Conservation (phyloP, 2,797 vertebrate species). For the Sarcoramphus papa region DNA sequence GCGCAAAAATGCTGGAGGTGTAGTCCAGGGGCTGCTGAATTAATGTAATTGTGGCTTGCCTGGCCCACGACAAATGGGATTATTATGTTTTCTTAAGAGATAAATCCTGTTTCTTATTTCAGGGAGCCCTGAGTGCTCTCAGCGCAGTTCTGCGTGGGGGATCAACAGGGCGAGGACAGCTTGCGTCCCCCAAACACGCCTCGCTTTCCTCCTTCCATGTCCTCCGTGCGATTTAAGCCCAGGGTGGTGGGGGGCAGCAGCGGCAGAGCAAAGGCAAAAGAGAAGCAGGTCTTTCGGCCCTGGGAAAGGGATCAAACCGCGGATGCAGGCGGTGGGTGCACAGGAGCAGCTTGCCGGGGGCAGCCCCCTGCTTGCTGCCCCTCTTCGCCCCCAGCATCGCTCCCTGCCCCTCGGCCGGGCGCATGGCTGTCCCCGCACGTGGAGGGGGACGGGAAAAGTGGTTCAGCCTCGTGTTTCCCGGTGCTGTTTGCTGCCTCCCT, state of each 20-base stretch:
- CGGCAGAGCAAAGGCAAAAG: neutral
- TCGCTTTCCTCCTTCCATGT: fast-evolving
- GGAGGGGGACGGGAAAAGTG: neutral
- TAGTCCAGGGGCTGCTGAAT: neutral
- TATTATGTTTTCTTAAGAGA: neutral
- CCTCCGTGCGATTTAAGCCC: fast-evolving
- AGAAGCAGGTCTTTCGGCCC: neutral
- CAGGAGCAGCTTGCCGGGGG: neutral
- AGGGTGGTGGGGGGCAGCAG: fast-evolving
- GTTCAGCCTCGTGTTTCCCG: neutral
- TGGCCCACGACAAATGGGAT: neutral
- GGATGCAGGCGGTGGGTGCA: fast-evolving
- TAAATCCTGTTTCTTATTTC: neutral
- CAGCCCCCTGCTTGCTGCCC: neutral
- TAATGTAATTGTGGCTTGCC: neutral
- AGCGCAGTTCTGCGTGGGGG: fast-evolving
- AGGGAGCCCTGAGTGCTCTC: neutral
- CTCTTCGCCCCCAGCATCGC: neutral
- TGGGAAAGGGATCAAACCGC: neutral
- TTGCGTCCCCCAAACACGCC: neutral
- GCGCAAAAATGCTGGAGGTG: neutral
- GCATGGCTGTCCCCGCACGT: neutral
- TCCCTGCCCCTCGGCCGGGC: neutral
- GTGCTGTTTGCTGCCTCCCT: neutral
- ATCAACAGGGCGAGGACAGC: neutral